Base-by-base conservation (phyloP, 2,113 vertebrate genomes). In the Axis porcinus region DNA sequence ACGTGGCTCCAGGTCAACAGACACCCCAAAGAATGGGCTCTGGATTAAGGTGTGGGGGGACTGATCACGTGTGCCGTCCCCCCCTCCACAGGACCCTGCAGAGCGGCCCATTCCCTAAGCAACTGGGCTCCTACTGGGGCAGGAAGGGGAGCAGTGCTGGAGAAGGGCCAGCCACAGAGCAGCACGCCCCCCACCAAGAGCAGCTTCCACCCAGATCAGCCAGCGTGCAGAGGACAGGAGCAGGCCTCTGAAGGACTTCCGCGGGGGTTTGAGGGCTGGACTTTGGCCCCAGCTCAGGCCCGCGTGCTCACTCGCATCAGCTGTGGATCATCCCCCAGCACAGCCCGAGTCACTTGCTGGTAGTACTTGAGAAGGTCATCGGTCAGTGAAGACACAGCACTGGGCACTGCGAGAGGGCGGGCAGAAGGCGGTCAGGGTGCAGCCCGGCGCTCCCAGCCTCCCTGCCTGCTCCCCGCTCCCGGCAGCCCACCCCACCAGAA, bases 361-460 rank as follows among this genome's bases (percentile, higher is more conserved):
- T 99, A 99, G 98, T 99, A 99, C 97, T 99, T 99, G 43, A 99
- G 98, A 4, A 99, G 98, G 97, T 99, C 99, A 0, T 99, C 99
- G 0, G 99, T 99, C 86, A 99, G 98, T 21, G 99, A 98, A 92
- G 99, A 99, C 55, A 99, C 99, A 0, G 99, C 99, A 0, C 98
- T 98, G 95, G 99, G 99, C 90, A 99, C 99, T 99, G 98, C 0
- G 43, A 27, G 4, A 64, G 2, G 10, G 30, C 0, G 21, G 7
- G 28, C 45, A 50, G 40, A n/a, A 60, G 64, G 70, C 11, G 3
- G 13, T 55, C 40, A 62, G 30, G 21, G 6, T 25, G 23, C 54
- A 84, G 23, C 25, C 27, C 1, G 10, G 57, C 5, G 78, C 54
- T 85, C 40, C 50, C 3, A 0, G 10, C 28, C 62, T 83, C 84